Evolutionary conservation across 1,140 invertebrate genomes (phyloP), one percentile per base, ranked within the genome.

Genomic region (Cydia splendana): DNA sequence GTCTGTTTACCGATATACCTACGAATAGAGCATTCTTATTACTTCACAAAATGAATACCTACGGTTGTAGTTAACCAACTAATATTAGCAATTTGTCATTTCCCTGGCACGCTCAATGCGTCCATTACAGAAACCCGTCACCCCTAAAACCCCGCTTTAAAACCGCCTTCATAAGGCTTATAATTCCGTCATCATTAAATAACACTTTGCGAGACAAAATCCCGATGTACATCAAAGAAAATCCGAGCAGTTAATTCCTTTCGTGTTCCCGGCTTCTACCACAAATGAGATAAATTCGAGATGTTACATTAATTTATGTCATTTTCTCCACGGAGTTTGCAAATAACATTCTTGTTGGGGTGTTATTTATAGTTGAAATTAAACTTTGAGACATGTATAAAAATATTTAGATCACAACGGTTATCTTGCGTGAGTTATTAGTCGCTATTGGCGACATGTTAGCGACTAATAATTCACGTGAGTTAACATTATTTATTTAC

Each of bases 201-300:
- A 42, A 18, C 38, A 71, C 67, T 71, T 42, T 38, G 34, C 15
- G 28, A 69, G 34, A 71, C 34, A 38, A 42, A 71, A 71, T 42
- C 67, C 67, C 57, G 15, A 71, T 42, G 67, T 71, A 38, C 67
- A 71, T 71, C 67, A 71, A 71, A 71, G 67, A 71, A 71, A 71
- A 71, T 71, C 67, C 34, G 30, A 6, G n/a, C 38, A 38, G 38
- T 71, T 71, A 71, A 71, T 71, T 71, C 67, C 67, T 71, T 71
- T 71, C 67, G 13, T 42, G 67, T 71, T 71, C 30, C 67, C 65
- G 28, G 20, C 65, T 6, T 10, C 34, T 45, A 42, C 67, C 67
- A 42, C 67, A 71, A 71, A 71, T 71, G 67, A 71, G 67, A 10
- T 12, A 71, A 71, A 71, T 71, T 71, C 6, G 30, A 71, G 38